phyloP scores from a whole-genome alignment of 2,113 vertebrate genomes.

The Cyanoliseus patagonus region DNA sequence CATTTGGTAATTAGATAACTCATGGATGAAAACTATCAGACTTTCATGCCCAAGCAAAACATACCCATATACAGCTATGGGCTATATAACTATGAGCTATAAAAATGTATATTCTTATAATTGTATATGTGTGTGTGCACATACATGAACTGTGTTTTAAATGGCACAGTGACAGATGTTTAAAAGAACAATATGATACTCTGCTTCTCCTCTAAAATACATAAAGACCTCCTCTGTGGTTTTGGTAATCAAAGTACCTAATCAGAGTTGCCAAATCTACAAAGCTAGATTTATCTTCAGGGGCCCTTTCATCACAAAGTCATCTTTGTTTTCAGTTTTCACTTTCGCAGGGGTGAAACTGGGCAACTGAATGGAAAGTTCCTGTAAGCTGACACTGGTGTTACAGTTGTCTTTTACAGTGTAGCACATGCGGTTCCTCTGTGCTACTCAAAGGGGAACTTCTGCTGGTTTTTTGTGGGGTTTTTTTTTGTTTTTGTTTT shows the following conservation, averaged over 20 bases:
- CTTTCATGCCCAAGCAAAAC: neutral
- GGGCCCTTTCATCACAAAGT: neutral
- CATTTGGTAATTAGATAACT: neutral
- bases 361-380: neutral
- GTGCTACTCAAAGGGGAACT: neutral
- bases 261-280: neutral
- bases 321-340: constrained; percentile 7
- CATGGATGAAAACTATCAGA: neutral
- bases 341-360: fast-evolving
- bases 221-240: fast-evolving
- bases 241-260: neutral
- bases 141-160: neutral
- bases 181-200: neutral
- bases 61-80: neutral
- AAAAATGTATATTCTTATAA: neutral
- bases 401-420: neutral
- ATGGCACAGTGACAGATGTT: fast-evolving
- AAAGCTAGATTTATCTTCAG: neutral
- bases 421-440: neutral
- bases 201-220: neutral
- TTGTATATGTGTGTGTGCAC: fast-evolving
- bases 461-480: neutral
- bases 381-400: neutral
- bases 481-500: neutral
- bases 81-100: neutral